phyloP scores from a whole-genome alignment of 2,888 invertebrate genomes.

The Sminthurides aquaticus region DNA sequence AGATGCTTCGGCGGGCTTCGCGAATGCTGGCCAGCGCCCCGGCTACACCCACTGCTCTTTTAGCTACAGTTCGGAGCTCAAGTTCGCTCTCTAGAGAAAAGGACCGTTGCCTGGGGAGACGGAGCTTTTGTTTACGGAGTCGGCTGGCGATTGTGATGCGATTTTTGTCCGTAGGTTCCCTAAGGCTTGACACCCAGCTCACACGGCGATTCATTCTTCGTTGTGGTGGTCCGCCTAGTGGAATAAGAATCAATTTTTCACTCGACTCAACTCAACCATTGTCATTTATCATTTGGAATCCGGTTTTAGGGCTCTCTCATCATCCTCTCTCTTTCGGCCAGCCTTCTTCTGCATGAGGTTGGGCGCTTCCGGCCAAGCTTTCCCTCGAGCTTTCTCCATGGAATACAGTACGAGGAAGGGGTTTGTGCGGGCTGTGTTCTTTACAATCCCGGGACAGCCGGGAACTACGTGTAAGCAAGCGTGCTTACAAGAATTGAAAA shows the following conservation, averaged over 20 bases:
- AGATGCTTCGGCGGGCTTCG: slow-evolving; percentile 46
- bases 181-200: slow-evolving; percentile 44
- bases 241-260: neutral
- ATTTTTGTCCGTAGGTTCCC: slow-evolving; percentile 42
- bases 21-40: slow-evolving; percentile 42
- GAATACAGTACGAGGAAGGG: too few relatives aligned
- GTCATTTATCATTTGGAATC: neutral
- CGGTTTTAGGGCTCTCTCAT: neutral
- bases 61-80: slow-evolving; percentile 42
- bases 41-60: slow-evolving; percentile 43
- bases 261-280: neutral
- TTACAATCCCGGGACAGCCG: too few relatives aligned
- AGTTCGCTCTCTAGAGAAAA: slow-evolving; percentile 47
- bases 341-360: too few relatives aligned
- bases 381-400: too few relatives aligned
- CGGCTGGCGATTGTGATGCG: slow-evolving; percentile 39
- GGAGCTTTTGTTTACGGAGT: slow-evolving; percentile 39
- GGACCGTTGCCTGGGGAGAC: slow-evolving; percentile 45
- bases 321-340: neutral
- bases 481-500: too few relatives aligned
- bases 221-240: slow-evolving; percentile 31
- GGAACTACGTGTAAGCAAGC: too few relatives aligned
- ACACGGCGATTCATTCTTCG: slow-evolving; percentile 44
- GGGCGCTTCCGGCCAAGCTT: too few relatives aligned
- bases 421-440: too few relatives aligned